A percentile compares a stretch with the other conserved stretches of the same genome.
phyloP scores from a whole-genome alignment of 2,113 vertebrate species.

The Oriolus oriolus region DNA sequence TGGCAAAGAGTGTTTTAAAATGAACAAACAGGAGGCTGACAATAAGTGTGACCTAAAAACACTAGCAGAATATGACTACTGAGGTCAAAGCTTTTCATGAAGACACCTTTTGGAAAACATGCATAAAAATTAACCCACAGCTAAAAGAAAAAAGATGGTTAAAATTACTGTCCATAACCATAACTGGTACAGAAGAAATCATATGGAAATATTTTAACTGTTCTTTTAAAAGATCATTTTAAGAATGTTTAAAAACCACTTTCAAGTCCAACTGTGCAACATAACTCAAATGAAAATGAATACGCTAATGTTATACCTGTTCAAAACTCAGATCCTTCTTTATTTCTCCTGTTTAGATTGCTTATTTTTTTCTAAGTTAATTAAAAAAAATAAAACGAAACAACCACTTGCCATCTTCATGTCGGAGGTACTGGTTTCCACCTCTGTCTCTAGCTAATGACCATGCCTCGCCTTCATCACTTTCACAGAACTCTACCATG shows the following conservation, averaged over 20 bases:
- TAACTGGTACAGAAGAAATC: neutral
- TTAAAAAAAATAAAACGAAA: conserved; percentile 52
- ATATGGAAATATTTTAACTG: neutral
- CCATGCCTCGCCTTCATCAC: conserved; percentile 98
- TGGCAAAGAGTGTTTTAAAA: neutral
- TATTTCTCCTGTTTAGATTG: neutral
- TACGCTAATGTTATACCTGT: neutral
- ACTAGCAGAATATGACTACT: neutral
- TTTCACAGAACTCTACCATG: conserved; percentile 99
- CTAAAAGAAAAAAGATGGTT: neutral
- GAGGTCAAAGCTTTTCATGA: neutral
- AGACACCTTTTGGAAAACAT: neutral
- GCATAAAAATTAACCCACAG: neutral
- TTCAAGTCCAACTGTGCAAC: neutral
- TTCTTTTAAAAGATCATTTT: neutral
- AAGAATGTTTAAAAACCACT: neutral
- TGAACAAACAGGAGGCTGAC: neutral
- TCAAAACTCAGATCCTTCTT: neutral
- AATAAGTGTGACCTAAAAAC: neutral
- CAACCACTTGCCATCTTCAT: conserved; percentile 89
- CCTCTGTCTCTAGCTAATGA: conserved; percentile 95
- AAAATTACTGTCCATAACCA: neutral
- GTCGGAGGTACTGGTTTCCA: conserved; percentile 95
- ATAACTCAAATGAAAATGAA: neutral
- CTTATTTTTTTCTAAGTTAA: neutral